Evolutionary conservation across 2,797 vertebrate species (phyloP).

Genomic region (Apodemus agrarius): DNA sequence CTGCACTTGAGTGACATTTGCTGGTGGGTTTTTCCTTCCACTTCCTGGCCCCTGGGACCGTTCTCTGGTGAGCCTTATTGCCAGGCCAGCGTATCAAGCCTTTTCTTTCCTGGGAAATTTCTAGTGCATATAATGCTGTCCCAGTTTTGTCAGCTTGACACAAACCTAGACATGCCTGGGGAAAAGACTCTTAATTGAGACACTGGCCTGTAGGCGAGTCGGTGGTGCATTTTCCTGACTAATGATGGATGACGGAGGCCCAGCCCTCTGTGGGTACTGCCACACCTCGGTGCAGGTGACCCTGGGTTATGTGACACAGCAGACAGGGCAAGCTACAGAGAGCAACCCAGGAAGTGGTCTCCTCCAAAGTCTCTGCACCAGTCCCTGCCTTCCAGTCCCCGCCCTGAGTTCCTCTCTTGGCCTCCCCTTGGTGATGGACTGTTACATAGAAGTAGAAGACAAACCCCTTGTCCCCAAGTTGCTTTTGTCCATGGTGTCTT

Average conservation of each 20-base stretch:
- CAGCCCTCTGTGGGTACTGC: background rate
- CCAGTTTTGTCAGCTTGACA: background rate
- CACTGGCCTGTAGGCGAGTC: background rate
- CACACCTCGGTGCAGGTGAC: background rate
- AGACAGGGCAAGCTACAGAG: no score
- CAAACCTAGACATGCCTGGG: background rate
- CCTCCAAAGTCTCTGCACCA: no score
- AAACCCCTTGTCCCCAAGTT: background rate
- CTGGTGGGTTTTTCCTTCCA: background rate
- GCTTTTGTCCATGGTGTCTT: background rate
- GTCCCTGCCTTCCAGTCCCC: background rate
- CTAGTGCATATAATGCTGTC: background rate
- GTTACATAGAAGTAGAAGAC: background rate
- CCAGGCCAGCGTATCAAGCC: background rate
- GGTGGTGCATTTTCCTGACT: background rate
- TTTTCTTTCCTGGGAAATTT: constrained; percentile 17
- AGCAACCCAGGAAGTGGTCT: background rate
- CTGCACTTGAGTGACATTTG: background rate
- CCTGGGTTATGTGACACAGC: background rate
- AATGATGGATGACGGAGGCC: background rate
- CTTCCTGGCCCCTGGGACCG: no score
- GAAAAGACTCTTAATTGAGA: background rate
- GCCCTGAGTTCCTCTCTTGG: background rate
- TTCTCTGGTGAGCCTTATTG: background rate
- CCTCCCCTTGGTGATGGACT: background rate